Conservation (phyloP, 2,113 vertebrate species). For the Pangasianodon hypophthalmus region DNA sequence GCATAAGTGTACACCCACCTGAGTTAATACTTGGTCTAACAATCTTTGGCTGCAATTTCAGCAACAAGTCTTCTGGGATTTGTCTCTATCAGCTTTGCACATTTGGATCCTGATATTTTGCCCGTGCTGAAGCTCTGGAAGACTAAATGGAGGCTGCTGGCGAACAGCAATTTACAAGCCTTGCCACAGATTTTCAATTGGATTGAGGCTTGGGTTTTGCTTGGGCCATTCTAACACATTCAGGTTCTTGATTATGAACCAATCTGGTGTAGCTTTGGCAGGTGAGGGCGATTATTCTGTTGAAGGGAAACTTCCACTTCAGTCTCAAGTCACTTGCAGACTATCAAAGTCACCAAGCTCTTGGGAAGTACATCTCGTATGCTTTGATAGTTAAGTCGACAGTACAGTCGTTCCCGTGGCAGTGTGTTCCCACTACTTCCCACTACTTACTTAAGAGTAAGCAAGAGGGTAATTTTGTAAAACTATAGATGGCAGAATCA, state of each 20-base stretch:
- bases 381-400: background rate
- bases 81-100: background rate
- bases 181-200: background rate
- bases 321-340: no score
- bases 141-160: background rate
- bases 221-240: background rate
- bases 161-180: background rate
- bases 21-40: no score
- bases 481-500: background rate
- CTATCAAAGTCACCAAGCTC: no score
- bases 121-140: background rate
- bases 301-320: no score
- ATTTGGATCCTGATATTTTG: background rate
- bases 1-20: background rate
- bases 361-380: background rate
- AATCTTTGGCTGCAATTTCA: background rate
- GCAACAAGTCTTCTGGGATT: background rate
- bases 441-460: background rate
- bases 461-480: background rate
- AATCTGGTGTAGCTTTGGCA: background rate
- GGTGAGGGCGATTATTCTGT: background rate
- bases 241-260: background rate
- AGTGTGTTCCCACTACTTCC: background rate
- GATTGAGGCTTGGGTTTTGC: background rate
- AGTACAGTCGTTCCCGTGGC: background rate